Percentiles rank a stretch among this genome's conserved stretches.
Evolutionary conservation across 2,888 invertebrate species (phyloP).

Genomic region (Drosophila quasianomalipes): DNA sequence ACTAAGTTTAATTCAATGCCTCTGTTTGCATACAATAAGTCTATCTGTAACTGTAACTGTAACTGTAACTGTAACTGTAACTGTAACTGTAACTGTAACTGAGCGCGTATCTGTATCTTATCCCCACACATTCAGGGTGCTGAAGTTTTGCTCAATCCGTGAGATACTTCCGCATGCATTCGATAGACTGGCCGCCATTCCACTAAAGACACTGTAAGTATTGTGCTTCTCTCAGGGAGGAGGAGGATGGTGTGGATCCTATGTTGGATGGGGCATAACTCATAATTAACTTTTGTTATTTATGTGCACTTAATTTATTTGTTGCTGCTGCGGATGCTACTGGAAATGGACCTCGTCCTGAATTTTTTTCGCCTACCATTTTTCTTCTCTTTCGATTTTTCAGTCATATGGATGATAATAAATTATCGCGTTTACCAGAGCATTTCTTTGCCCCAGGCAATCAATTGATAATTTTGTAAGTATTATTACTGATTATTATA

Average conservation of each 20-base stretch:
- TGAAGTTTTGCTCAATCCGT: constrained; percentile 85
- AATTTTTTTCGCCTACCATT: constrained; percentile 6
- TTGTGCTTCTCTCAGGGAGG: background rate
- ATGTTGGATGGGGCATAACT: constrained; percentile 50
- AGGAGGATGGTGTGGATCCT: background rate
- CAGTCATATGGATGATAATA: constrained; percentile 86
- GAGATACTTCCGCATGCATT: constrained; percentile 83
- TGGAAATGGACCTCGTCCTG: constrained; percentile 30
- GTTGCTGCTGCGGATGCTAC: constrained; percentile 9
- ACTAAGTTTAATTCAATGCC: constrained; percentile 47
- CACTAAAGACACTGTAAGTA: constrained; percentile 82
- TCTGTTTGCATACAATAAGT: constrained; percentile 1
- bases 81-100: constrained; percentile 10
- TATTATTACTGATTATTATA: constrained; percentile 47
- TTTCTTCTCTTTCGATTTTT: constrained; percentile 33
- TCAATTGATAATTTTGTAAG: constrained; percentile 85
- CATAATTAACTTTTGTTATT: constrained; percentile 72
- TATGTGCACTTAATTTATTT: constrained; percentile 72
- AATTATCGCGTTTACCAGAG: constrained; percentile 83
- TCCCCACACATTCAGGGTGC: constrained; percentile 78
- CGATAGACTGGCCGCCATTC: constrained; percentile 80
- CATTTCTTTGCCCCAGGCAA: constrained; percentile 84
- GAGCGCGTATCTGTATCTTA: constrained; percentile 1
- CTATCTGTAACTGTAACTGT: constrained; percentile 7
- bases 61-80: constrained; percentile 10